phyloP scores from a whole-genome alignment of 2,113 vertebrate species.

The Aplodontia rufa region DNA sequence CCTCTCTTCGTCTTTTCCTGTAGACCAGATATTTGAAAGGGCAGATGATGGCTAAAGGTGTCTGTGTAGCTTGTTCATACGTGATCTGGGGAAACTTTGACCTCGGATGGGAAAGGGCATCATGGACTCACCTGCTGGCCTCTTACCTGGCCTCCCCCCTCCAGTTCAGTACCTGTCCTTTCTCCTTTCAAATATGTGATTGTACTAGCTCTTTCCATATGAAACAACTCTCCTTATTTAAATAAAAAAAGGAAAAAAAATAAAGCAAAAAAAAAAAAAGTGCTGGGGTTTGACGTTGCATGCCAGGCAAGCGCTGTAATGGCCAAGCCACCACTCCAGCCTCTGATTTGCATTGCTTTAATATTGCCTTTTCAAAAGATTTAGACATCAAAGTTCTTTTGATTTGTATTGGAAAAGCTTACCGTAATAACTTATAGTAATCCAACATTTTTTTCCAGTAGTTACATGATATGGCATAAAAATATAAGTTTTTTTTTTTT shows the following conservation, averaged over 20 bases:
- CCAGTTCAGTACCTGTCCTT: too few relatives aligned
- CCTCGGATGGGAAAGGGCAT: constrained; percentile 78
- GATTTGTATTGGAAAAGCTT: background rate
- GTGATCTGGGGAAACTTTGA: too few relatives aligned
- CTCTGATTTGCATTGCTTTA: background rate
- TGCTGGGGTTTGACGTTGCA: too few relatives aligned
- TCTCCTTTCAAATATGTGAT: too few relatives aligned
- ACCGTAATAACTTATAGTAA: background rate
- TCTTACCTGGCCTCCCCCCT: constrained; percentile 84
- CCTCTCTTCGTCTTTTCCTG: too few relatives aligned
- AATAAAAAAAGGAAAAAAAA: too few relatives aligned
- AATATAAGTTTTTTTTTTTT: background rate
- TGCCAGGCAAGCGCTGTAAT: too few relatives aligned
- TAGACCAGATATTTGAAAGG: constrained; percentile 89
- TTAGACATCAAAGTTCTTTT: background rate
- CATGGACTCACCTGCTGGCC: constrained; percentile 77
- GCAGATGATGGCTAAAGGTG: constrained; percentile 88
- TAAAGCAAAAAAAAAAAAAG: too few relatives aligned
- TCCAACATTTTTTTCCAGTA: background rate
- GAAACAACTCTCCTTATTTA: too few relatives aligned
- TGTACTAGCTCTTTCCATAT: too few relatives aligned
- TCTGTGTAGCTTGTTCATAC: too few relatives aligned
- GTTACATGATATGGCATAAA: background rate
- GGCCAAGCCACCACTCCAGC: too few relatives aligned
- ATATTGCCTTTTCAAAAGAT: background rate